Base-by-base conservation (phyloP, 2,113 vertebrate species). In the Callipepla squamata region DNA sequence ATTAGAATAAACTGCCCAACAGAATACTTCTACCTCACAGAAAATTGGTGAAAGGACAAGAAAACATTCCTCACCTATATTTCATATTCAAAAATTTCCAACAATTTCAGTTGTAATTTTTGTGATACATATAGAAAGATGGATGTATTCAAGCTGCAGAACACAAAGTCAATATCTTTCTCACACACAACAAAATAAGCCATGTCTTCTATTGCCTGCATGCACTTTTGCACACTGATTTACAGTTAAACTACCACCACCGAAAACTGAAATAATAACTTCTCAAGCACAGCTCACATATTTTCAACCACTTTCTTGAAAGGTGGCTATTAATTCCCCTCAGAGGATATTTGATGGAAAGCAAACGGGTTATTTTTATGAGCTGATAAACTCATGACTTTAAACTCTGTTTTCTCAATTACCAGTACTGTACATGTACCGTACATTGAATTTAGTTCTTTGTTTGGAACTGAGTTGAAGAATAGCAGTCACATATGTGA, bases 281-380 rank as follows among this genome's bases (percentile, higher is more conserved):
- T 51, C 77, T 92, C 87, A 96, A 93, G 79, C 89, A 95, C 93
- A 97, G 95, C 90, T 97, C 87, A 97, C 96, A 95, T 95, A 97
- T 97, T 97, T 72, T 87, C 78, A 83, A 78, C 48, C 53, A 68
- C 45, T n/a, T 87, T 95, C 95, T 96, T 95, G 96, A 95, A 97
- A 98, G 96, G 95, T 96, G 92, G 94, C 93, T 97, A 97, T 98
- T 98, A 98, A 98, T 98, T 97, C 94, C 91, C 95, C 92, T 98
- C 96, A 95, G 94, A 98, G 92, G 81, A 92, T 73, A 95, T 93
- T 96, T 96, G 97, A 98, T 97, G 95, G 97, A 98, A 98, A 97
- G 94, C 94, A 98, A 98, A 97, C 84, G 96, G 87, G 93, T 96
- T 89, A 68, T 97, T 98, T 98, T 97, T 97, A 84, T 95, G 89